These are phyloP conservation scores for Quiscalus mexicanus DNA, from an alignment of 2,113 vertebrate genomes.

Conservation along the genomic window DNA sequence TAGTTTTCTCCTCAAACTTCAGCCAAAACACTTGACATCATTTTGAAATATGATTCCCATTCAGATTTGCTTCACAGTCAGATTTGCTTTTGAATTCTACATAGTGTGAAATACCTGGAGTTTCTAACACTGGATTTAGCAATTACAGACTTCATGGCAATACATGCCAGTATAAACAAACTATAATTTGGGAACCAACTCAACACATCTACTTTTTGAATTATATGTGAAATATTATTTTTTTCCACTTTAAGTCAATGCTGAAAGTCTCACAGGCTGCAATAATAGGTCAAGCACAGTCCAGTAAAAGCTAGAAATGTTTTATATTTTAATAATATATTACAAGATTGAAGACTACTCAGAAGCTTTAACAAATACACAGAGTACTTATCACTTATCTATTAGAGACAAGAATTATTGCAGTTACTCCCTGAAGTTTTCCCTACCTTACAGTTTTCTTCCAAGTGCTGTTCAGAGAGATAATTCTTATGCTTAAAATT, in stretches of 20 bases:
- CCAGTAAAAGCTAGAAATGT: not conserved
- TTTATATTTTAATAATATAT: not conserved
- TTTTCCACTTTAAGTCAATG: not conserved
- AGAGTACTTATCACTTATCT: not conserved
- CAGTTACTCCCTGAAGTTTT: not conserved
- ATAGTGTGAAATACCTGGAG: not conserved
- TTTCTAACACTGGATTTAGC: not conserved
- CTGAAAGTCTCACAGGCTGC: not conserved
- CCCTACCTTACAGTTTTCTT: not conserved
- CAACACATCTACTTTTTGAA: not conserved
- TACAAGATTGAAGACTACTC: not conserved
- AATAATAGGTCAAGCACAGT: not conserved
- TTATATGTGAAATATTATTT: not conserved
- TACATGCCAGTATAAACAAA: not conserved
- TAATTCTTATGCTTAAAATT: slow-evolving; percentile 4
- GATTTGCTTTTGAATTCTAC: not conserved
- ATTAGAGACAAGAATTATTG: not conserved
- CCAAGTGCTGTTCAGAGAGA: not conserved
- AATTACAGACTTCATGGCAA: not conserved
- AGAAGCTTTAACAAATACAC: not conserved
- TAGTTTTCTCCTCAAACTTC: not conserved
- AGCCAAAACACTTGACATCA: not conserved
- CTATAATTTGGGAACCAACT: not conserved
- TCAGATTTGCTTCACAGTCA: not conserved
- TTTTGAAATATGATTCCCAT: not conserved